Conservation (phyloP, 2,113 vertebrate species). For the Xyrauchen texanus region DNA sequence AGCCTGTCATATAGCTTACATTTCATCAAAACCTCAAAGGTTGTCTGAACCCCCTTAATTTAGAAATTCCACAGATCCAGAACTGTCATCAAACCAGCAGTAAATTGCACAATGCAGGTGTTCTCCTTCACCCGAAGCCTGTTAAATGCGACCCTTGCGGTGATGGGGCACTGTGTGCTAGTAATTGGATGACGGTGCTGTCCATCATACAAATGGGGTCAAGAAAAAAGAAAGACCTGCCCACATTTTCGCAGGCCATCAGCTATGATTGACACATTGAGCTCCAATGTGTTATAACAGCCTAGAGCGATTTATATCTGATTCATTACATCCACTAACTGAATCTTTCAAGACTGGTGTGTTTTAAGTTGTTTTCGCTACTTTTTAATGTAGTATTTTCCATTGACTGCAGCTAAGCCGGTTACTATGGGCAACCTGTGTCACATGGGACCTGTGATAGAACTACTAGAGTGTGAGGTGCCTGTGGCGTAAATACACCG, state of each 20-base stretch:
- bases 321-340: constrained; percentile 42
- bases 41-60: constrained; percentile 17
- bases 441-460: constrained; percentile 56
- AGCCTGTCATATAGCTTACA: constrained; percentile 1
- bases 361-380: constrained; percentile 46
- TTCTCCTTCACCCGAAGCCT: constrained; percentile 23
- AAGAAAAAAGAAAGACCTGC: constrained; percentile 50
- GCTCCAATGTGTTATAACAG: constrained; percentile 59
- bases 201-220: constrained; percentile 61
- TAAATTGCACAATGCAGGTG: constrained; percentile 52
- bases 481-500: constrained; percentile 45
- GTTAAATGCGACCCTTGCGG: constrained; percentile 45
- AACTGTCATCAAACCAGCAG: constrained; percentile 42
- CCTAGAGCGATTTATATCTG: constrained; percentile 57
- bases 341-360: constrained; percentile 56
- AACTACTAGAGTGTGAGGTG: constrained; percentile 57
- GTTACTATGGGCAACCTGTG: constrained; percentile 59
- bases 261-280: constrained; percentile 68
- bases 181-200: constrained; percentile 56
- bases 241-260: constrained; percentile 53
- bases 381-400: constrained; percentile 50
- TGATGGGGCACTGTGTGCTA: constrained; percentile 14
- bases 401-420: constrained; percentile 66
- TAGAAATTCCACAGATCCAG: constrained; percentile 41
- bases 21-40: not conserved